Evolutionary conservation across 1,140 invertebrate species (phyloP).

Genomic region (Danaus plexippus): DNA sequence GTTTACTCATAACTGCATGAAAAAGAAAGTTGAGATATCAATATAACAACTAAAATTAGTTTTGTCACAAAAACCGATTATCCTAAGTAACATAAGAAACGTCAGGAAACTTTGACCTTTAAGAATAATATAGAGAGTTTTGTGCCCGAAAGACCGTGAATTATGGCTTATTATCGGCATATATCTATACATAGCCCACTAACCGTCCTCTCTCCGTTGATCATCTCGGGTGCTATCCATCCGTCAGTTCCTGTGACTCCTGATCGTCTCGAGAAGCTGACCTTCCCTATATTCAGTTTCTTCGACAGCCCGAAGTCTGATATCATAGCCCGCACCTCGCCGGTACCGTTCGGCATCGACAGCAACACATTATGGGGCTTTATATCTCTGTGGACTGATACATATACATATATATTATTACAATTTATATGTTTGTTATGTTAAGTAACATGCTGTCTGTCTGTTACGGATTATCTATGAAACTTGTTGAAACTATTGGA

Average conservation of each 20-base stretch:
- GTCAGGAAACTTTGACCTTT: too few species aligned
- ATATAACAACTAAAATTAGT: too few species aligned
- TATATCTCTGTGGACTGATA: constrained; percentile 94
- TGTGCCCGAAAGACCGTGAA: too few species aligned
- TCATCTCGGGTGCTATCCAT: constrained; percentile 99
- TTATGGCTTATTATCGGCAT: too few species aligned
- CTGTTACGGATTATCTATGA: too few species aligned
- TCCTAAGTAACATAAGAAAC: too few species aligned
- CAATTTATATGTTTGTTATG: constrained; percentile 1
- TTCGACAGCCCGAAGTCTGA: constrained; percentile 99
- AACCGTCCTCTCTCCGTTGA: constrained; percentile 82
- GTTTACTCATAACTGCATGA: too few species aligned
- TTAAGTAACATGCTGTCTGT: constrained; percentile 8
- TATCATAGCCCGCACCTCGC: constrained; percentile 93
- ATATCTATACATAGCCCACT: constrained; percentile 24
- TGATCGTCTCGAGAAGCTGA: constrained; percentile 92
- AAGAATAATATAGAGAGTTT: too few species aligned
- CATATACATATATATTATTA: constrained; percentile 2
- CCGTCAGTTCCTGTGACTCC: constrained; percentile 97
- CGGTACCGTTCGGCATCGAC: constrained; percentile 81
- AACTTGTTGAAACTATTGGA: too few species aligned
- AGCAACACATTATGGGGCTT: constrained; percentile 98
- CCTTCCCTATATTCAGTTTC: constrained; percentile 89
- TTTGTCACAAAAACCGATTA: too few species aligned
- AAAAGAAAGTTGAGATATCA: too few species aligned